Evolutionary conservation across 2,888 invertebrate genomes (phyloP), one percentile per base, ranked within the genome.

Genomic region (Hydrotaea cyrtoneurina): DNA sequence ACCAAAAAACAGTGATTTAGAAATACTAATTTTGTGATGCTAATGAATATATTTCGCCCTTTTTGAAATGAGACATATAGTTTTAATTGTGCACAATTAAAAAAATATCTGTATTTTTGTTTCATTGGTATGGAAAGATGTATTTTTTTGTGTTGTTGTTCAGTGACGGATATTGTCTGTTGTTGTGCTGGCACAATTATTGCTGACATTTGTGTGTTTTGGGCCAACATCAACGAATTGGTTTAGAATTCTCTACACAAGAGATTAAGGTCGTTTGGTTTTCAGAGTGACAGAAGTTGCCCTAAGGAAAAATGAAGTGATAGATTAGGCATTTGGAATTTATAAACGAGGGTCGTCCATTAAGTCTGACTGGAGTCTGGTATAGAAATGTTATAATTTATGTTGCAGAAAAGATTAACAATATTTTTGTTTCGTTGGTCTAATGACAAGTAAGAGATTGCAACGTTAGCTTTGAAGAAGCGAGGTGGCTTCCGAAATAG

Each of bases 161-260:
- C 43, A 2, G 15, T 55, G 17, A 8, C 55, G 17, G 55, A 3
- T 55, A 11, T 21, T 55, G 43, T 43, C 21, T 31, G 11, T 66
- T 79, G n/a, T 57, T 79, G 50, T 76, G 76, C 83, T 83, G 79
- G 59, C 83, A 79, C 72, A 83, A 79, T 83, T 79, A 79, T 76
- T 79, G 79, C 83, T 83, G 83, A 80, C 79, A 80, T 83, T 80
- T 66, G 57, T 80, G 71, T 76, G 76, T 46, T 1, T 0, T 59
- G 59, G 76, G 76, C 73, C 79, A 66, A 71, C 79, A 71, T 64
- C 59, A 72, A 76, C 23, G 64, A 72, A 13, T 75, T 64, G 21
- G 17, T 21, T 21, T 55, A 55, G 21, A 55, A 55, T 21, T 55
- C 31, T 19, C 55, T 31, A 31, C 7, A 11, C 2, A 21, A 21